These are phyloP conservation scores for Crocallis elinguaria DNA, from an alignment of 2,888 invertebrate genomes.

Conservation along the genomic window DNA sequence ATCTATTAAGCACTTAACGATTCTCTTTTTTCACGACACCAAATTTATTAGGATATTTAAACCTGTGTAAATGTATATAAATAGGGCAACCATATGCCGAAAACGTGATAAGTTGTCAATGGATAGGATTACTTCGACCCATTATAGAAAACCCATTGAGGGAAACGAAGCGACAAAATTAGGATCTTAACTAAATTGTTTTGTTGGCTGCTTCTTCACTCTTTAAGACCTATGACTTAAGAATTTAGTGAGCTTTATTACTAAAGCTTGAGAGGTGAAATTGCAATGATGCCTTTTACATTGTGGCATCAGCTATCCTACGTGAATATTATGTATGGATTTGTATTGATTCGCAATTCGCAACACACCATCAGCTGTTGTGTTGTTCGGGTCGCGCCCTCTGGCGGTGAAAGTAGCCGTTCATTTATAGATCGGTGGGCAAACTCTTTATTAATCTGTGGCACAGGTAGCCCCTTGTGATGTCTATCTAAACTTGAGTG, in stretches of 20 bases:
- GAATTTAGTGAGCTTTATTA: neutral
- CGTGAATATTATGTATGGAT: conserved; percentile 5
- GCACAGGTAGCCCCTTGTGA: conserved; percentile 52
- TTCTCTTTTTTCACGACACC: too few species aligned
- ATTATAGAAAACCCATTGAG: neutral
- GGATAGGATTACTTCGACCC: neutral
- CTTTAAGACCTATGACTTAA: too few species aligned
- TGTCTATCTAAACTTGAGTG: conserved; percentile 51
- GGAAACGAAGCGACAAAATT: too few species aligned
- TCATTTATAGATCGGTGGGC: conserved; percentile 18
- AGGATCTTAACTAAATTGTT: too few species aligned
- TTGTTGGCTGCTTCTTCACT: neutral
- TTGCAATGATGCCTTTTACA: neutral
- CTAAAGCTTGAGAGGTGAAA: neutral
- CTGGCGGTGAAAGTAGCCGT: conserved; percentile 61
- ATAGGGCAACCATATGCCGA: neutral
- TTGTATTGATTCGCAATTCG: conserved; percentile 52
- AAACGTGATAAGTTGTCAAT: conserved; percentile 8
- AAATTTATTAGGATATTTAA: too few species aligned
- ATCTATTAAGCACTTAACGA: too few species aligned
- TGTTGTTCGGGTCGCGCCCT: conserved; percentile 62
- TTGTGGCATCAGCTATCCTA: neutral
- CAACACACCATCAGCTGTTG: conserved; percentile 59
- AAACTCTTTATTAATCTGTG: conserved; percentile 11
- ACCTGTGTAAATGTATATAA: too few species aligned